Evolutionary conservation across 2,113 vertebrate genomes (phyloP).

Genomic region (Sceloporus tristichus): DNA sequence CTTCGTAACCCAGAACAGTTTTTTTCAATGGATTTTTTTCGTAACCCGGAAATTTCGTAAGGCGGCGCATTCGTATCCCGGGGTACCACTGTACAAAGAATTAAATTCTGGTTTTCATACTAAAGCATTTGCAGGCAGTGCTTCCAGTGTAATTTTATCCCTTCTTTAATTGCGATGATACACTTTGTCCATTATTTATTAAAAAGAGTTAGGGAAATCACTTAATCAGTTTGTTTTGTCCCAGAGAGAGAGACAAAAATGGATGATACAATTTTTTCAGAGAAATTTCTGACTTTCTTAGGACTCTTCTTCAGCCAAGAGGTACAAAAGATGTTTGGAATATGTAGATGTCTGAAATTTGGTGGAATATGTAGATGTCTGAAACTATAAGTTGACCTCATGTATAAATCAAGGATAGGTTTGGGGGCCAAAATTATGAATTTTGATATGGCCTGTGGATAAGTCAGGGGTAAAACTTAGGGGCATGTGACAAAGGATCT

Average conservation of each 20-base stretch:
- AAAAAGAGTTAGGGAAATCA: neutral
- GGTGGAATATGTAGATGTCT: neutral
- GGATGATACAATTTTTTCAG: neutral
- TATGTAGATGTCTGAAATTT: neutral
- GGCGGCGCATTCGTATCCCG: too few relatives aligned
- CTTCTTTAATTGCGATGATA: neutral
- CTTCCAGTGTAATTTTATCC: fast-evolving
- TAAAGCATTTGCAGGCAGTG: fast-evolving
- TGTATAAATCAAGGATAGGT: too few relatives aligned
- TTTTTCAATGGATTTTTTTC: too few relatives aligned
- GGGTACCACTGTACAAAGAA: too few relatives aligned
- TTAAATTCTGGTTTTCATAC: fast-evolving
- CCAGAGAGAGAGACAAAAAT: neutral
- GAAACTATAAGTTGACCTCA: too few relatives aligned
- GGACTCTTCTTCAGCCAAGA: neutral
- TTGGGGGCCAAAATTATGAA: too few relatives aligned
- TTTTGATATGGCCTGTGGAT: too few relatives aligned
- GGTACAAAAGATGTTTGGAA: neutral
- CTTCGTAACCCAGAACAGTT: too few relatives aligned
- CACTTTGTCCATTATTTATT: too few relatives aligned
- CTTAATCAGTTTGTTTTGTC: neutral
- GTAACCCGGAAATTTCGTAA: too few relatives aligned
- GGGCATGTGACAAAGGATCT: too few relatives aligned
- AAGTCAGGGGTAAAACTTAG: too few relatives aligned
- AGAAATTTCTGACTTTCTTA: neutral